Evolutionary conservation across 2,888 invertebrate species (phyloP), one percentile per base, ranked within the genome.

Genomic region (Drosophila macrospina): DNA sequence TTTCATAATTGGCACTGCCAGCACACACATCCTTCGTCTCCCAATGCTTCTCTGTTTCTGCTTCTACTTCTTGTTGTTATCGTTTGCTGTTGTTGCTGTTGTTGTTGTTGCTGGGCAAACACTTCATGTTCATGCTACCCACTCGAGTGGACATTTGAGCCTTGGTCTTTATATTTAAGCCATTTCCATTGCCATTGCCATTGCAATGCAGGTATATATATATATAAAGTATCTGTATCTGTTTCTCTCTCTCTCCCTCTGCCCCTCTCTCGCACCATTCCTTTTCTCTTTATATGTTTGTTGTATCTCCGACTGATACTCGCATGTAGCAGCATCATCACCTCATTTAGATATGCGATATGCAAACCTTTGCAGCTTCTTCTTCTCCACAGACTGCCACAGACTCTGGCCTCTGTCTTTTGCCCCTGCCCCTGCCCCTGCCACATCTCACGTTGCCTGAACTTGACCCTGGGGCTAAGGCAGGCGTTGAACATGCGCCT

Each of bases 1-100:
- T 86, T 86, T 86, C 86, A 86, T 89, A 86, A 86, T 86, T 86
- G 88, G 88, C 83, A 87, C 84, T 82, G 82, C 85, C 85, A 88
- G 54, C 63, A 69, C 75, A 63, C 79, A 75, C 69, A 75, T 79
- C 48, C 60, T 24, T 69, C 52, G 37, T 60, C 61, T 55, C 73
- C 61, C 28, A 6, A 28, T 50, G 11, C 37, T 42, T 37, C 47
- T 39, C 41, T 16, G 41, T 13, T 34, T 55, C 45, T 64, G 57
- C 45, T 13, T 16, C 39, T 34, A 36, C 54, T 51, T 57, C 52
- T 30, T 50, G 5, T 42, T 36, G 16, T n/a, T 20, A 20, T 20
- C 20, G 20, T 20, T 20, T 30, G 45, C 15, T 44, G 61, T 54
- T 63, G 56, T 37, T 61, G 57, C 39, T 72, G 74, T 20, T 72